A percentile compares a stretch with the other conserved stretches of the same genome.
Conservation (phyloP, 2,113 vertebrate species). For the Phaethon lepturus region DNA sequence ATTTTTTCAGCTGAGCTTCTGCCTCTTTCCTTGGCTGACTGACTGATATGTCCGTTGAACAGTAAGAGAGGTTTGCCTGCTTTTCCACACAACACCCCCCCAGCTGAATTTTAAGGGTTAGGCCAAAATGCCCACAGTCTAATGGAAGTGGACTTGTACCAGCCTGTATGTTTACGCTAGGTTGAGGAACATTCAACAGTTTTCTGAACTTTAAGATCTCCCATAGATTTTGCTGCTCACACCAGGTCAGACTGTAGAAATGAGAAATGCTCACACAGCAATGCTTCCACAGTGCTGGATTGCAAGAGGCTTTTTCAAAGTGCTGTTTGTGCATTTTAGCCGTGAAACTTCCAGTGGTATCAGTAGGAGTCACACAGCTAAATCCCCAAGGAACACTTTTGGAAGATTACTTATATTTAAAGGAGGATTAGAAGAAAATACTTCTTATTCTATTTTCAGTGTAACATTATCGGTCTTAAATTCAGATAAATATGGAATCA, state of each 20-base stretch:
- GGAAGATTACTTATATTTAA: conserved; percentile 46
- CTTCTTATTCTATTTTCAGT: conserved; percentile 40
- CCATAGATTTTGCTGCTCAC: neutral
- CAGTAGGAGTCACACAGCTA: conserved; percentile 25
- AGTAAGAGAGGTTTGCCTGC: neutral
- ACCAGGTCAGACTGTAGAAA: neutral
- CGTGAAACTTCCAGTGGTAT: neutral
- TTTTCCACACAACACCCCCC: too few species aligned
- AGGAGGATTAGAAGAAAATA: conserved; percentile 48
- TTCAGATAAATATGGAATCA: neutral
- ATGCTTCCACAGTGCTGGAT: neutral
- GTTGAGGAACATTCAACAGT: neutral
- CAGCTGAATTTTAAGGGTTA: neutral
- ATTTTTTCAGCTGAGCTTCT: neutral
- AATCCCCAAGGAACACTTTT: conserved; percentile 46
- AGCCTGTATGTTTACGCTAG: neutral
- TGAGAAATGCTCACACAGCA: conserved; percentile 16
- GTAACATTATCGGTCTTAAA: conserved; percentile 21
- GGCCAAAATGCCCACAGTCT: neutral
- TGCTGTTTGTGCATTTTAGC: conserved; percentile 4
- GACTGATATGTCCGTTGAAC: neutral
- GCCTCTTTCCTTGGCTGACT: neutral
- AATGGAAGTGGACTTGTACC: neutral
- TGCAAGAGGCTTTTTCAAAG: conserved; percentile 33
- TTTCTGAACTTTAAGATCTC: neutral